These are phyloP conservation scores for Alsophila aescularia DNA, from an alignment of 2,888 invertebrate genomes.

Conservation along the genomic window DNA sequence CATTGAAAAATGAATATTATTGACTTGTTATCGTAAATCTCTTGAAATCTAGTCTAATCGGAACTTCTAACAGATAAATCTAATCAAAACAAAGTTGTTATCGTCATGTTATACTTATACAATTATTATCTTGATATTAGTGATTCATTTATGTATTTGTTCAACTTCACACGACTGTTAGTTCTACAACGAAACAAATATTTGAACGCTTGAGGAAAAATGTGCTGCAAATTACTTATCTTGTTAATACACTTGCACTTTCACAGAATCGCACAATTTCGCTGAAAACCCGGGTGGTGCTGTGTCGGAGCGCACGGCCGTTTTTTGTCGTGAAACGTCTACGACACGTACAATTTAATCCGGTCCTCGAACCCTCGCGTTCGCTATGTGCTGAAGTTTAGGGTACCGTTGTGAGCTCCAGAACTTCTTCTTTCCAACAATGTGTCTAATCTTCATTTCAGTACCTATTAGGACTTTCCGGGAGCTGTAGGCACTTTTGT, in stretches of 20 bases:
- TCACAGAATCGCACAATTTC: no score
- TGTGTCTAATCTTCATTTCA: no score
- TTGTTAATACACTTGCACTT: not conserved
- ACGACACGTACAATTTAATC: no score
- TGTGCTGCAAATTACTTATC: slow-evolving; percentile 1
- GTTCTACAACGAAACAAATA: not conserved
- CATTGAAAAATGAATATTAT: not conserved
- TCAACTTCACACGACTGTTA: slow-evolving; percentile 14
- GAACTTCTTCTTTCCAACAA: no score
- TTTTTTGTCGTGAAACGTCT: no score
- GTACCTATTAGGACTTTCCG: no score
- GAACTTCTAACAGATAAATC: slow-evolving; percentile 19
- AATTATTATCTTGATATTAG: not conserved
- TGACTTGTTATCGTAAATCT: slow-evolving; percentile 19
- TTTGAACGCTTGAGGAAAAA: slow-evolving; percentile 4
- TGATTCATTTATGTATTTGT: not conserved
- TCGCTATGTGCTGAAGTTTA: no score
- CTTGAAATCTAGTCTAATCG: slow-evolving; percentile 35
- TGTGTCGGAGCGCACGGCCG: no score
- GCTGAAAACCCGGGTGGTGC: no score
- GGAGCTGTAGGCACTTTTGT: no score
- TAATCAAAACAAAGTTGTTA: slow-evolving; percentile 18
- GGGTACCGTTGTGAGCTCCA: no score
- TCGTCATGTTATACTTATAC: slow-evolving; percentile 7
- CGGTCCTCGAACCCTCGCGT: no score